Base-by-base conservation (phyloP, 2,888 invertebrate genomes). In the Spodoptera littoralis region DNA sequence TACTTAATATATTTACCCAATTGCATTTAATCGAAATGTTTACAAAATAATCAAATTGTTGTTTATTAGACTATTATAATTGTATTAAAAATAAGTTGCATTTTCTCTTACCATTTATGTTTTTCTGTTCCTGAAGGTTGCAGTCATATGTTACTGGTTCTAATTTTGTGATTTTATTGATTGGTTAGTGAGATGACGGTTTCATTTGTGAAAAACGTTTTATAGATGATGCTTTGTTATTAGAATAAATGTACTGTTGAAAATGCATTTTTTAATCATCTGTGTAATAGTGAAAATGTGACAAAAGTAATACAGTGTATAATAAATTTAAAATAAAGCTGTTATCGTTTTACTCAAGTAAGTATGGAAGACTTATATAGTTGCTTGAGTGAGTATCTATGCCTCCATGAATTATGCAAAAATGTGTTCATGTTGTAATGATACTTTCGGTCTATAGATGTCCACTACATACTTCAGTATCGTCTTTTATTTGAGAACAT, bases 221-320 rank as follows among this genome's bases (percentile, higher is more conserved):
- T 88, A 87, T 90, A 90, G 89, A 86, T 89, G 84, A 88, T 88
- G 87, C 88, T 90, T 90, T 90, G 90, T 92, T 90, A 87, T 85
- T 90, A 88, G 86, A 91, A 90, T 89, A 88, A 89, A 90, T 83
- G 84, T 84, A 83, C 79, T 85, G 81, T 84, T 83, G 60, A 70
- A 79, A 77, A 68, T 61, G 48, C 43, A 58, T 70, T 65, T 76
- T 79, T 75, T 72, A 45, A 64, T 75, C 59, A 65, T 72, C 46
- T 56, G 24, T 71, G 53, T 54, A 53, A 44, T 48, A 24, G 56
- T 36, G 27, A 45, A 53, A 57, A 71, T 71, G 54, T 65, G 57
- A 43, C 53, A 52, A 60, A 74, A 55, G 45, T 61, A 69, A 62
- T 70, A 59, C 58, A 63, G 12, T 70, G 11, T 70, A 8, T 47